Base-by-base conservation (phyloP, 2,888 invertebrate genomes). In the Auanema sp. region DNA sequence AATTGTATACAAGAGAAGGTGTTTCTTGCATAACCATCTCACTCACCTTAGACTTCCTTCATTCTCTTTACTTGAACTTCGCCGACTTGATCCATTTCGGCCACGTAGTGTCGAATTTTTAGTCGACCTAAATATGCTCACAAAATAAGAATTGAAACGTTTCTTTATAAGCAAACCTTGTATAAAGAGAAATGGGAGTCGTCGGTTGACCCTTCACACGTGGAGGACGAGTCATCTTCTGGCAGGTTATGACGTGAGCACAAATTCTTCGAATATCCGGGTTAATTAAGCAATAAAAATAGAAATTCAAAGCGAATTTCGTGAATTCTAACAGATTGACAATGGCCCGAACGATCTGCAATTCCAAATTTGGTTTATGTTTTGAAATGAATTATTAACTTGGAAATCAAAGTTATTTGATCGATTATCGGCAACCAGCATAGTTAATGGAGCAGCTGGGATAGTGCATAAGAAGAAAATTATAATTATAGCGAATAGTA, bases 281-380 rank as follows among this genome's bases (percentile, higher is more conserved):
- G 54, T 82, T 82, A 62, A 82, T 80, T 1, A 82, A 65, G 61
- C 82, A 82, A 64, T 82, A 82, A 58, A 87, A 83, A 79, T 86
- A 87, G 71, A 87, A 87, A 72, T 87, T 87, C 66, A 87, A 83
- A 2, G 87, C 85, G 71, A 86, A 87, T 75, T 87, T 87, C 60
- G 86, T 84, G 57, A 87, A 81, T 69, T 87, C 87, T 55, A 87
- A 69, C 41, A 84, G 74, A 68, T 87, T 87, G 10, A 86, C 85
- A 41, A 85, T 78, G 10, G 86, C 86, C 50, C 86, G 83, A 71
- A 87, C 86, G 16, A 86, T 78, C 81, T 86, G 84, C 63, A 84
- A 84, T 50, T 11, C 40, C 6, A 4, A 14, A 52, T 52, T 23
- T n/a, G 23, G 18, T 52, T 52, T 52, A 4, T 6, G 52, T 6